Evolutionary conservation across 92 coral and sea anemone species (phyloP), one percentile per base, ranked within the genome.

Genomic region (Siderastrea radians): DNA sequence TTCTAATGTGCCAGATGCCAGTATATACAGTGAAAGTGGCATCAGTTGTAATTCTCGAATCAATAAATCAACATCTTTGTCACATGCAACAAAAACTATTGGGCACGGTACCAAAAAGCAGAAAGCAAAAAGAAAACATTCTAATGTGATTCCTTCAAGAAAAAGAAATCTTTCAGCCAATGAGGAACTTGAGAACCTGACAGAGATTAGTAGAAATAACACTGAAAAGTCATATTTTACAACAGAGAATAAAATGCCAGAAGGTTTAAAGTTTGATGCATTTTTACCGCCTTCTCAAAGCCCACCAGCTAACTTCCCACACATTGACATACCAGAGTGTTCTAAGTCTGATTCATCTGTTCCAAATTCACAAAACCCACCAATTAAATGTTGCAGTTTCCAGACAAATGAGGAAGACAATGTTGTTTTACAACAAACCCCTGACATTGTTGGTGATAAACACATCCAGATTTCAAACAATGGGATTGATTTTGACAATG

Each of bases 371-470:
- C 58, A 83, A 83, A 83, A 72, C 80, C 80, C 88, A 84, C 64
- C 75, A 84, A 63, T 9, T 75, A 84, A 59, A 49, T 43, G 82
- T 75, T 84, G 75, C 74, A 74, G 74, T 74, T 61, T 84, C 64
- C 82, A 84, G 49, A 84, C 82, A 84, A 17, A 84, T 84, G 79
- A 84, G 26, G 63, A 73, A 73, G 49, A 49, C 14, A 48, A 74
- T 84, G 88, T 38, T 84, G 82, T 63, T 84, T 45, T 75, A 38
- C 82, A 84, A 84, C 82, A 83, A 55, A 73, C 79, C 79, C 80
- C 78, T 82, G 78, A 83, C 72, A 16, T 47, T 57, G 48, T 52
- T 52, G 57, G 57, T 52, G 57, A 52, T 52, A 52, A 52, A 52
- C 57, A 58, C 55, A 76, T 55, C 55, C 68, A 16, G 7, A 76